These are phyloP conservation scores for Paracentrotus lividus DNA, from an alignment of 53 echinoderm and acorn worm species.

Conservation along the genomic window DNA sequence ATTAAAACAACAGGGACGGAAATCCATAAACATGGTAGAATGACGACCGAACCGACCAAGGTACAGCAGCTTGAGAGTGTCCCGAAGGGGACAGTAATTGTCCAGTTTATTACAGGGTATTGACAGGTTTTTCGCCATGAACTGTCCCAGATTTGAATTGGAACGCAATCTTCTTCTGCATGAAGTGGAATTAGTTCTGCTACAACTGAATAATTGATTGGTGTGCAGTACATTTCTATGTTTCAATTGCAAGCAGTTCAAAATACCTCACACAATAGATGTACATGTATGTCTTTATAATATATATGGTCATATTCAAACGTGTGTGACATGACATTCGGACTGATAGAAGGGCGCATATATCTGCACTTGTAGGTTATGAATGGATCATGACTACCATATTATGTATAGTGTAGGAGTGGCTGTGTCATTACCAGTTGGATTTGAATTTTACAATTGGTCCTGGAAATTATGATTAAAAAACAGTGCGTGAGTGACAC, in stretches of 20 bases:
- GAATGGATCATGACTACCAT: too few relatives aligned
- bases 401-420: too few relatives aligned
- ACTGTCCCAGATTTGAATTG: not conserved
- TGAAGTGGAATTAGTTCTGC: not conserved
- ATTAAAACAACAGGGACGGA: not conserved
- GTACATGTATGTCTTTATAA: not conserved
- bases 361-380: too few relatives aligned
- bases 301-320: too few relatives aligned
- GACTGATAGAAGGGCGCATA: too few relatives aligned
- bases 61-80: not conserved
- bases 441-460: too few relatives aligned
- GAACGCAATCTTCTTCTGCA: not conserved
- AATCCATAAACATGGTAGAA: not conserved
- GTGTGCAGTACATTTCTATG: too few relatives aligned
- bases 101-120: not conserved
- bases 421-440: too few relatives aligned
- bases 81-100: conserved; percentile 7
- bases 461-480: too few relatives aligned
- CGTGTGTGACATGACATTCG: too few relatives aligned
- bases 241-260: too few relatives aligned
- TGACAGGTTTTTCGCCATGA: not conserved
- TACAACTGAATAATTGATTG: not conserved
- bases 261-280: not conserved
- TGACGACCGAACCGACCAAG: not conserved
- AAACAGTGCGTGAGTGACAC: too few relatives aligned